phyloP scores from a whole-genome alignment of 2,888 invertebrate species.

The Strigamia crassipes region DNA sequence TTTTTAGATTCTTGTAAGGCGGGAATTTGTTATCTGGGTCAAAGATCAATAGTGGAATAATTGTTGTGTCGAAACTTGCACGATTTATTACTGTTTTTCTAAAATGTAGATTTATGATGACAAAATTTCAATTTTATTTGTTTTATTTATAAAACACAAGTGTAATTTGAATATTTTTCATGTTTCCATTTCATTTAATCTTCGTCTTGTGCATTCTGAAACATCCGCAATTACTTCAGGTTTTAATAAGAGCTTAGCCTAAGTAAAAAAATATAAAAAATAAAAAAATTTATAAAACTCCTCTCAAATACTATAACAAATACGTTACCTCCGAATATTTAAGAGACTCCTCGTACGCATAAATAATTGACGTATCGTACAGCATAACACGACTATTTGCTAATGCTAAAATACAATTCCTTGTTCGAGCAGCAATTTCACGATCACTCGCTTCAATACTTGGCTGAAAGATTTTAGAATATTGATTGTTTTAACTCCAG shows the following conservation, averaged over 20 bases:
- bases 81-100: too few species aligned
- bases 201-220: neutral
- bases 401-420: conserved; percentile 86
- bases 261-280: neutral
- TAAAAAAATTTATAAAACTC: too few species aligned
- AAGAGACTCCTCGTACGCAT: conserved; percentile 86
- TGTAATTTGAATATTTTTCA: neutral
- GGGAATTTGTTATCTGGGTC: too few species aligned
- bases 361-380: conserved; percentile 80
- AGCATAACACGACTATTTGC: conserved; percentile 86
- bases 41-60: too few species aligned
- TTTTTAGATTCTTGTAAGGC: too few species aligned
- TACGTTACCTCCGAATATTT: conserved; percentile 55
- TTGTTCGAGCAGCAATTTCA: conserved; percentile 82
- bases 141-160: neutral
- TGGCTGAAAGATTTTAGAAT: neutral
- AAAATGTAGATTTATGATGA: too few species aligned
- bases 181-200: neutral
- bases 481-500: neutral
- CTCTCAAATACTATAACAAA: neutral
- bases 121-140: too few species aligned
- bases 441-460: conserved; percentile 66
- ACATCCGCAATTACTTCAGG: conserved; percentile 23
- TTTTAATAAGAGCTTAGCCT: conserved; percentile 31
- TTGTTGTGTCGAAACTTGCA: too few species aligned